A percentile compares a stretch with the other conserved stretches of the same genome.
phyloP scores from a whole-genome alignment of 2,888 invertebrate species.

The Exephanes ischioxanthus region DNA sequence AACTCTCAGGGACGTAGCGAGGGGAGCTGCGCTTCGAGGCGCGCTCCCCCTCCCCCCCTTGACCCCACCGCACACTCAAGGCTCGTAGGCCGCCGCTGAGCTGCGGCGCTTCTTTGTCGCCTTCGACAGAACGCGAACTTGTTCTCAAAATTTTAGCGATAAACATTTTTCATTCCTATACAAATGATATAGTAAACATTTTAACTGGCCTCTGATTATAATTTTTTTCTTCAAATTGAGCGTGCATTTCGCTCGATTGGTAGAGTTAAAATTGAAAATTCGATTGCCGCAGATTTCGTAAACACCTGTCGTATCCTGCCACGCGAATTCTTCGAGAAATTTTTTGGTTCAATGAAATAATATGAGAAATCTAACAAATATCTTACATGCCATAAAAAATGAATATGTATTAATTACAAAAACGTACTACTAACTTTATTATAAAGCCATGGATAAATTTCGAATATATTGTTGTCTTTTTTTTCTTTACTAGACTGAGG shows the following conservation, averaged over 20 bases:
- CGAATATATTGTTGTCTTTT: not conserved
- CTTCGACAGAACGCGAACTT: conserved; percentile 53
- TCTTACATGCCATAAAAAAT: not conserved
- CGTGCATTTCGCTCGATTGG: not conserved
- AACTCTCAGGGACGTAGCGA: conserved; percentile 79
- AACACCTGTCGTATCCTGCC: conserved; percentile 9
- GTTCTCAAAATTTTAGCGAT: conserved; percentile 68
- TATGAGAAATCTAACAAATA: not conserved
- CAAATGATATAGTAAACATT: not conserved
- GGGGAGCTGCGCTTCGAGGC: conserved; percentile 53
- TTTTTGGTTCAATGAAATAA: not conserved
- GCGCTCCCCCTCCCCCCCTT: not conserved
- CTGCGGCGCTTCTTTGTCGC: conserved; percentile 36
- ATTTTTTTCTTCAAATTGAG: not conserved
- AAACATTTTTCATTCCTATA: not conserved
- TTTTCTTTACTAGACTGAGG: not conserved
- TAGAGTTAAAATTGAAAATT: not conserved
- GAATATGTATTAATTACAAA: not conserved
- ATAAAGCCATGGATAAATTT: not conserved
- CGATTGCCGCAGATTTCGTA: not conserved
- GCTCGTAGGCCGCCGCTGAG: not conserved
- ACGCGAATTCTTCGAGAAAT: not conserved
- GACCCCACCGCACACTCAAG: conserved; percentile 5
- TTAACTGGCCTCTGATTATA: not conserved
- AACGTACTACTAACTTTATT: not conserved